Conservation (phyloP, 2,113 vertebrate species). For the Miniopterus natalensis region DNA sequence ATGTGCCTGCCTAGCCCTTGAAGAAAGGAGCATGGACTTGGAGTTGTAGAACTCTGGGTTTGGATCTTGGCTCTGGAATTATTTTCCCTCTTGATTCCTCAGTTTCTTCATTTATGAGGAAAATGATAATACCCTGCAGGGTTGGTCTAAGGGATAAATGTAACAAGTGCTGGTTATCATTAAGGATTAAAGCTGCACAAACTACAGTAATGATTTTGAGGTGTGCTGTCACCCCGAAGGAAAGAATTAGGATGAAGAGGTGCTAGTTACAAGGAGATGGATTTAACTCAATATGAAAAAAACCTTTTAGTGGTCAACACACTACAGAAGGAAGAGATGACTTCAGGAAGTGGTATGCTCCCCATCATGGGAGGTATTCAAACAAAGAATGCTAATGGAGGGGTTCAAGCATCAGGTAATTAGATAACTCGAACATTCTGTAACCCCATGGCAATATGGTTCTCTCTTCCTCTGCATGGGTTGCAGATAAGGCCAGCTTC, state of each 20-base stretch:
- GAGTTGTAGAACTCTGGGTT: background rate
- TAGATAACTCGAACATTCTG: background rate
- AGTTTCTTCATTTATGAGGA: background rate
- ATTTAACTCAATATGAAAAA: background rate
- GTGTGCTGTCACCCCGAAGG: background rate
- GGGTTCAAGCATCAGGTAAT: background rate
- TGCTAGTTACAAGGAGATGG: background rate
- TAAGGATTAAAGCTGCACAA: background rate
- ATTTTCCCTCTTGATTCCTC: background rate
- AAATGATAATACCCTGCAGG: background rate
- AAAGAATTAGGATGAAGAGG: background rate
- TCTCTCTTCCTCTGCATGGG: constrained; percentile 52
- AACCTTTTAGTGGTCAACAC: background rate
- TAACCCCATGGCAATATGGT: background rate
- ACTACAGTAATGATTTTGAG: background rate
- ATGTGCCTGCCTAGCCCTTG: background rate
- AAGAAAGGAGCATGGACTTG: background rate
- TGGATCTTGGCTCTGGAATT: background rate
- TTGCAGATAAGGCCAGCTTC: constrained; percentile 88
- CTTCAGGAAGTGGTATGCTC: background rate
- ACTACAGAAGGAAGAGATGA: background rate
- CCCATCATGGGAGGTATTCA: background rate
- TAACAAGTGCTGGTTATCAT: background rate
- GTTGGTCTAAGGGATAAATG: background rate
- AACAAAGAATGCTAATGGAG: background rate